These are phyloP conservation scores for Leucophora obtusa DNA, from an alignment of 2,888 invertebrate species.

Conservation along the genomic window DNA sequence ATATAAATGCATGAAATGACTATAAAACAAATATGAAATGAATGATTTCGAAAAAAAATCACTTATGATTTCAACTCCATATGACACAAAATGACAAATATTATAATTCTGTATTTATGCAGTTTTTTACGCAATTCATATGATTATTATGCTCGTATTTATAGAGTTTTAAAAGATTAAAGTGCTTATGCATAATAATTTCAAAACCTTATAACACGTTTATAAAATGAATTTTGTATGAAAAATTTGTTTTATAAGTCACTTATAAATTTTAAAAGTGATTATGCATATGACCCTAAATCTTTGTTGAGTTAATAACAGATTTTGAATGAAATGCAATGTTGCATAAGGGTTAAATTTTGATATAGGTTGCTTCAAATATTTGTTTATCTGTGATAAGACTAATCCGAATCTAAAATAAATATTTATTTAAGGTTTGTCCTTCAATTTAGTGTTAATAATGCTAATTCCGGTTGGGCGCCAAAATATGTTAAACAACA, in stretches of 20 bases:
- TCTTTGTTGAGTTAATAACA: not conserved
- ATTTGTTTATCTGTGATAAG: not conserved
- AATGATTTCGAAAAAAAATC: not conserved
- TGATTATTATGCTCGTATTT: not conserved
- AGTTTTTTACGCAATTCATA: constrained; percentile 54
- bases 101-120: constrained; percentile 55
- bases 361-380: not conserved
- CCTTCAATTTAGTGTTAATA: too few relatives aligned
- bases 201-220: too few relatives aligned
- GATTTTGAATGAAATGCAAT: not conserved
- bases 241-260: too few relatives aligned
- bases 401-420: not conserved
- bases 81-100: constrained; percentile 56
- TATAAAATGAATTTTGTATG: too few relatives aligned
- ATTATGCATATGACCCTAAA: too few relatives aligned
- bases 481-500: too few relatives aligned
- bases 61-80: constrained; percentile 38
- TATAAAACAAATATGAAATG: not conserved
- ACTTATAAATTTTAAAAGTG: too few relatives aligned
- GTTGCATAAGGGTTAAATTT: not conserved
- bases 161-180: constrained; percentile 13
- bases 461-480: too few relatives aligned
- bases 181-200: too few relatives aligned
- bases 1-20: not conserved
- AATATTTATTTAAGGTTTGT: not conserved